Evolutionary conservation across 2,113 vertebrate genomes (phyloP), one percentile per base, ranked within the genome.

Genomic region (Notothenia coriiceps): DNA sequence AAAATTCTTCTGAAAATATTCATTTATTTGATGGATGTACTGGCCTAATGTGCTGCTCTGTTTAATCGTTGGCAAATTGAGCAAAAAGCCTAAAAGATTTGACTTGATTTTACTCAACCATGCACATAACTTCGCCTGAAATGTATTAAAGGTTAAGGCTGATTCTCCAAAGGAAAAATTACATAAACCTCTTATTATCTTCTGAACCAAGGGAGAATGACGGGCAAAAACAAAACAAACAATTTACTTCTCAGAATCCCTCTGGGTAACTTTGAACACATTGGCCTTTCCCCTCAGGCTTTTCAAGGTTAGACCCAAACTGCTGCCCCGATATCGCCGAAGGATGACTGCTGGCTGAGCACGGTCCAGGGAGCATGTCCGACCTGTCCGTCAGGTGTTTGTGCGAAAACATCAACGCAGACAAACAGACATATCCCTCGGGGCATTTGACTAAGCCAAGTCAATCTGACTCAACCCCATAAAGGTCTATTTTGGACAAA

Each of bases 341-440:
- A 81, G 79, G 82, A 82, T 35, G 65, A 83, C 60, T 65, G 65
- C 47, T 52, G 49, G 69, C 59, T 10, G 50, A 54, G 66, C 80
- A 87, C 87, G 68, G 80, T 91, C 87, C 84, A 82, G 5, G 76
- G 86, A 89, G 65, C 90, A 85, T 86, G 87, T 89, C 90, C 40
- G 65, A 88, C 89, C 83, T 84, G 87, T 90, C 87, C 54, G 62
- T 92, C 91, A 88, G 91, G 89, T 91, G 88, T 88, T 89, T 83
- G 70, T 63, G 86, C 51, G n/a, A 61, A 88, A 89, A 84, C 91
- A 85, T 88, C 84, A 80, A 77, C 69, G 72, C 86, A 79, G 89
- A 88, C 89, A 87, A 89, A 92, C 88, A 74, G 80, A 88, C 84
- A 74, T 25, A 15, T 73, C 86, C 91, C 81, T 51, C 15, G 0